A percentile compares a stretch with the other conserved stretches of the same genome.
These are phyloP conservation scores for Acestrorhynchus altus DNA, from an alignment of 2,797 vertebrate genomes.

Conservation along the genomic window DNA sequence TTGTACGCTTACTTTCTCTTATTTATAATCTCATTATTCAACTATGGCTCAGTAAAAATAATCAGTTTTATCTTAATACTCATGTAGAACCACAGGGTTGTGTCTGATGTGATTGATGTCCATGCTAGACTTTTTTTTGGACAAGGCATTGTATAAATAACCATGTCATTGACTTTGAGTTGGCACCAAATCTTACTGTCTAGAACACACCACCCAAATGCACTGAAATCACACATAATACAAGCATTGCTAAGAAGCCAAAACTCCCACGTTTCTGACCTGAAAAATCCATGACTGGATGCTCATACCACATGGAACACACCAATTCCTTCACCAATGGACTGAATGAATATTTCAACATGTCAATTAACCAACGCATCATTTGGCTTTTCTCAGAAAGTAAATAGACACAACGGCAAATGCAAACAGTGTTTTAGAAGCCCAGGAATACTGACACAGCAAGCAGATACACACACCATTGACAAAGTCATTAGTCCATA, in stretches of 20 bases:
- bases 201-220: slow-evolving; percentile 19
- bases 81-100: background rate
- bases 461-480: slow-evolving; percentile 39
- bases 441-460: slow-evolving; percentile 28
- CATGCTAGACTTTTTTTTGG: slow-evolving; percentile 14
- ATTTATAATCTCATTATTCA: background rate
- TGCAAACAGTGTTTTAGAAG: slow-evolving; percentile 45
- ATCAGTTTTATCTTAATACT: background rate
- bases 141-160: slow-evolving; percentile 5
- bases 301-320: slow-evolving; percentile 17
- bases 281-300: slow-evolving; percentile 23
- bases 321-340: slow-evolving; percentile 35
- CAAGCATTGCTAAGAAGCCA: slow-evolving; percentile 43
- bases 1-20: no score
- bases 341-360: slow-evolving; percentile 51
- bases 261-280: slow-evolving; percentile 31
- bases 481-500: slow-evolving; percentile 40
- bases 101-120: background rate
- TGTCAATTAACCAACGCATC: slow-evolving; percentile 37
- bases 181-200: background rate
- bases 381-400: slow-evolving; percentile 39
- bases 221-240: slow-evolving; percentile 29
- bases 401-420: slow-evolving; percentile 39
- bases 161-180: background rate
- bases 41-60: background rate